A percentile compares a stretch with the other conserved stretches of the same genome.
Conservation (phyloP, 1,140 invertebrate species). For the Aphelenchoides besseyi region DNA sequence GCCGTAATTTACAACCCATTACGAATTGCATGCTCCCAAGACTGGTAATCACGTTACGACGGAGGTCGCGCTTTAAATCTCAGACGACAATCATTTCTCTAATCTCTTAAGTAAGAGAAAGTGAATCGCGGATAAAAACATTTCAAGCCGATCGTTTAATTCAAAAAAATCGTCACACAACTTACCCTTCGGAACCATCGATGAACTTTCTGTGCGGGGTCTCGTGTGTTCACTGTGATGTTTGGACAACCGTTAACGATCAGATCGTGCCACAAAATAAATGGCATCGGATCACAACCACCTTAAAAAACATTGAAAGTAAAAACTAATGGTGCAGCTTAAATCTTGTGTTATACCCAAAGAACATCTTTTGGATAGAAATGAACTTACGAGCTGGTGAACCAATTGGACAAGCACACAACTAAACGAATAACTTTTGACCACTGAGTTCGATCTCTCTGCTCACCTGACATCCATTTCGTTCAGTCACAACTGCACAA, state of each 20-base stretch:
- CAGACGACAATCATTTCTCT: no score
- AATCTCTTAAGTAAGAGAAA: no score
- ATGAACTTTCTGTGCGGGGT: constrained; percentile 62
- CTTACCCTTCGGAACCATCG: constrained; percentile 61
- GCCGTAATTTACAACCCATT: no score
- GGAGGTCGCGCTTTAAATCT: no score
- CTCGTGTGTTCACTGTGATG: constrained; percentile 61
- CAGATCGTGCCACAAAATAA: constrained; percentile 61
- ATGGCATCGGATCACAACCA: constrained; percentile 62
- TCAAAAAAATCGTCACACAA: no score
- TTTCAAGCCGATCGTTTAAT: no score
- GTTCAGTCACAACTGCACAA: constrained; percentile 61
- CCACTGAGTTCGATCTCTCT: no score
- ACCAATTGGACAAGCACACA: constrained; percentile 61
- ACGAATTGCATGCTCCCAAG: no score
- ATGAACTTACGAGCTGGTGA: constrained; percentile 53
- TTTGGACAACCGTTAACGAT: constrained; percentile 63
- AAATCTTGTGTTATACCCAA: no score
- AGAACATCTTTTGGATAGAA: background rate
- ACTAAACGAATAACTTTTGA: constrained; percentile 38
- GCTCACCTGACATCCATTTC: constrained; percentile 61
- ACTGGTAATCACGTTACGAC: no score
- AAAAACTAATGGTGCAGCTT: no score
- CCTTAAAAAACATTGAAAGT: background rate
- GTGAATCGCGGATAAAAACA: no score